phyloP scores from a whole-genome alignment of 2,888 invertebrate species.

The Drosophila differens region DNA sequence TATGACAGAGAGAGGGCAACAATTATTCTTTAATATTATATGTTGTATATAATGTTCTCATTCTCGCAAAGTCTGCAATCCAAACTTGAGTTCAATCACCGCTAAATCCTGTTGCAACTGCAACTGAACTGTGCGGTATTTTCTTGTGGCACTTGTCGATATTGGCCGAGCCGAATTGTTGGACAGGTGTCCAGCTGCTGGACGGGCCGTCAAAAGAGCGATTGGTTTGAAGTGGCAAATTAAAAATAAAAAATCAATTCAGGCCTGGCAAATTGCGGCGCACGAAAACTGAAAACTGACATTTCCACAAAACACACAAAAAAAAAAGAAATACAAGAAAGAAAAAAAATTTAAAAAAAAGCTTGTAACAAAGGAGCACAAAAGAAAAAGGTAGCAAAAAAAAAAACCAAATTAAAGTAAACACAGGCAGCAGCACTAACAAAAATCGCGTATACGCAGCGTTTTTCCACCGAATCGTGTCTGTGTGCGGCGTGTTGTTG shows the following conservation, averaged over 20 bases:
- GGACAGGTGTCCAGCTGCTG: constrained; percentile 21
- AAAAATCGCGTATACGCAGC: constrained; percentile 58
- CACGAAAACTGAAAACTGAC: constrained; percentile 35
- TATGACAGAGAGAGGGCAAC: neutral
- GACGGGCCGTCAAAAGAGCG: neutral
- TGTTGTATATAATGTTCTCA: neutral
- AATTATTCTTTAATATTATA: neutral
- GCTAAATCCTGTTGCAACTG: constrained; percentile 6
- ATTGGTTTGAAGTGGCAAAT: constrained; percentile 36
- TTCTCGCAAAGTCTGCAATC: neutral
- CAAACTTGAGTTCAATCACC: constrained; percentile 12
- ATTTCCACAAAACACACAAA: constrained; percentile 15
- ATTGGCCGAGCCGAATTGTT: constrained; percentile 5
- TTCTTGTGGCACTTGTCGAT: constrained; percentile 5
- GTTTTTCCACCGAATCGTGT: constrained; percentile 50
- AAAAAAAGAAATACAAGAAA: constrained; percentile 1
- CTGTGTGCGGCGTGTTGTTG: constrained; percentile 7
- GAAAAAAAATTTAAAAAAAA: neutral
- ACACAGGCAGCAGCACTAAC: constrained; percentile 19
- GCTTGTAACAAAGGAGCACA: neutral
- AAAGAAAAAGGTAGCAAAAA: constrained; percentile 29
- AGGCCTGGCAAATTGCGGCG: constrained; percentile 43
- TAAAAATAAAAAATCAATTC: constrained; percentile 41
- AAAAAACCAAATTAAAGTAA: constrained; percentile 21
- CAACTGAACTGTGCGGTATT: neutral